Evolutionary conservation across 2,888 invertebrate genomes (phyloP), one percentile per base, ranked within the genome.

Genomic region (Drosophila kuntzei): DNA sequence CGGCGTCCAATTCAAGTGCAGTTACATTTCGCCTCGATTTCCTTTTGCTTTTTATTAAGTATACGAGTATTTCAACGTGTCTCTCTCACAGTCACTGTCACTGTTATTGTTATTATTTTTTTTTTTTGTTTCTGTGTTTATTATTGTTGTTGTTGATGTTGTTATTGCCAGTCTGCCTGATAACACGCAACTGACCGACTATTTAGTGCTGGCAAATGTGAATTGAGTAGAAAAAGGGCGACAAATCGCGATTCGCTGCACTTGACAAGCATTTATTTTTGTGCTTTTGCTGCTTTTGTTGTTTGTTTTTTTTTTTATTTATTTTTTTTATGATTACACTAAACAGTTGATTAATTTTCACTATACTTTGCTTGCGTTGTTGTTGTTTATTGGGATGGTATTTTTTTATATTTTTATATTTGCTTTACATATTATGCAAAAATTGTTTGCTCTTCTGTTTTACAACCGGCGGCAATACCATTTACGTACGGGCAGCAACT

Each of bases 401-500:
- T 62, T 20, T 32, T 61, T 34, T 66, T 53, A 34, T 32, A 59
- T 44, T 29, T 60, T 79, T 66, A 60, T 63, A 60, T 70, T 78
- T 76, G 61, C 59, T 14, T 29, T 54, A 54, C 27, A 62, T 67
- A 84, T 89, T 89, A 89, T 90, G 90, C 90, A 90, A 90, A 90
- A 89, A 76, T 70, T 71, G 63, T 80, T 69, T 73, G 70, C 61
- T 55, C 47, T 54, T 41, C 67, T 50, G 59, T 51, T 73, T 78
- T 74, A 72, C 78, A 78, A 80, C 90, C 90, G 90, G 89, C 90
- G 89, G 90, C 79, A 74, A 62, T 73, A 81, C 71, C 78, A 80
- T 73, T 70, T 79, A 71, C 80, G 76, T 68, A 41, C 51, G 20
- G 43, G 58, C 62, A 60, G 84, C 79, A 71, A 66, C 68, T 68